Evolutionary conservation across 2,888 invertebrate genomes (phyloP).

Genomic region (Dasypolia templi): DNA sequence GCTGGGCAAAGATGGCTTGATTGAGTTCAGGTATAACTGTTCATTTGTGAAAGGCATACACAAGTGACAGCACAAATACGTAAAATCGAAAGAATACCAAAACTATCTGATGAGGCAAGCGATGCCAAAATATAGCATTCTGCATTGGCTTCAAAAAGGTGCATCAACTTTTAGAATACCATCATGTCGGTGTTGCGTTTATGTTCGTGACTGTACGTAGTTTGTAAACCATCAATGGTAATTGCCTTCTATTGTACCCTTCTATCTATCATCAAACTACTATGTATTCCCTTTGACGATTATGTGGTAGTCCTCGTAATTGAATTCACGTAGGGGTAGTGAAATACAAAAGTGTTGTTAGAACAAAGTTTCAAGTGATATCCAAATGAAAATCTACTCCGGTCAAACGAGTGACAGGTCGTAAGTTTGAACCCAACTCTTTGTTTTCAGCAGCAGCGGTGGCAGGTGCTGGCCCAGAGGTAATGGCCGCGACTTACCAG

Average conservation of each 20-base stretch:
- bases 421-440: too few species aligned
- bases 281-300: slow-evolving; percentile 15
- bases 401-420: too few species aligned
- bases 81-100: too few species aligned
- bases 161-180: not conserved
- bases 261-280: slow-evolving; percentile 20
- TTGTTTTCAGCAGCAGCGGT: too few species aligned
- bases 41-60: not conserved
- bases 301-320: slow-evolving; percentile 23
- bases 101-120: too few species aligned
- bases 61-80: not conserved
- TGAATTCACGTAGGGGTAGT: slow-evolving; percentile 21
- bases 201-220: slow-evolving; percentile 1
- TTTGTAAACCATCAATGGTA: slow-evolving; percentile 35
- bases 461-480: too few species aligned
- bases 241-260: slow-evolving; percentile 38
- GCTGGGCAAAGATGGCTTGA: not conserved
- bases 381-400: too few species aligned
- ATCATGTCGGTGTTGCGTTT: not conserved
- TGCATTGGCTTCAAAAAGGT: not conserved
- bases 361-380: not conserved
- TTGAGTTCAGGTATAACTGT: not conserved
- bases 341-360: not conserved
- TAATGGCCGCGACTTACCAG: too few species aligned
- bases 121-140: not conserved